Base-by-base conservation (phyloP, 1,140 invertebrate genomes). In the Tetragonula clypearis region DNA sequence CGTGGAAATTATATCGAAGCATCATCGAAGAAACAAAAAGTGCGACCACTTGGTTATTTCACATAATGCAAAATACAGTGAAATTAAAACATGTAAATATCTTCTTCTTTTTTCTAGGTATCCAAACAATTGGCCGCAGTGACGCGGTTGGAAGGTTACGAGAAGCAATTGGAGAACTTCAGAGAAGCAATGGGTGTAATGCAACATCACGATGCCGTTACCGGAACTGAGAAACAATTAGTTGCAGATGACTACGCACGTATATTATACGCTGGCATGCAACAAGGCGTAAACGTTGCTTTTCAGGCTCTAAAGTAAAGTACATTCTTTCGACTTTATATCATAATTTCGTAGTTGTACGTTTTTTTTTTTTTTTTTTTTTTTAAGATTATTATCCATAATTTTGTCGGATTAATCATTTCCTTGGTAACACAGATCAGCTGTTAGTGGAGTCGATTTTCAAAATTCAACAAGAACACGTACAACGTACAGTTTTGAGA, bases 181-280 rank as follows among this genome's bases (percentile, higher is more conserved):
- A 93, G 96, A 15, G 95, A 96, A 84, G 95, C 95, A 2, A 94
- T 97, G 95, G 98, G 97, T 35, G 95, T 99, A 0, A 97, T 98
- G 95, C 98, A 99, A 92, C 99, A 99, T 95, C 99, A 99, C 91
- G 98, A 98, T 92, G 97, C 97, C 1, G 96, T 98, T 1, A 97
- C 97, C 0, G 98, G 98, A n/a, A 99, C 98, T 0, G 98, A 98
- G 91, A 99, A 99, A 91, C 97, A 99, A 94, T 96, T 97, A 76
- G 98, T 99, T 1, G 97, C 98, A 0, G 90, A 96, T 19, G 99
- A 99, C 94, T 99, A 99, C 93, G 96, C 96, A 0, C 95, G 96
- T 86, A 95, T 97, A 86, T 93, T 98, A 15, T 92, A 95, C 21
- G 92, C 95, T 78, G 97, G 96, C 19, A 94, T 97, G 68, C 19